Conservation (phyloP, 2,888 invertebrate genomes). For the Catonia carolina region DNA sequence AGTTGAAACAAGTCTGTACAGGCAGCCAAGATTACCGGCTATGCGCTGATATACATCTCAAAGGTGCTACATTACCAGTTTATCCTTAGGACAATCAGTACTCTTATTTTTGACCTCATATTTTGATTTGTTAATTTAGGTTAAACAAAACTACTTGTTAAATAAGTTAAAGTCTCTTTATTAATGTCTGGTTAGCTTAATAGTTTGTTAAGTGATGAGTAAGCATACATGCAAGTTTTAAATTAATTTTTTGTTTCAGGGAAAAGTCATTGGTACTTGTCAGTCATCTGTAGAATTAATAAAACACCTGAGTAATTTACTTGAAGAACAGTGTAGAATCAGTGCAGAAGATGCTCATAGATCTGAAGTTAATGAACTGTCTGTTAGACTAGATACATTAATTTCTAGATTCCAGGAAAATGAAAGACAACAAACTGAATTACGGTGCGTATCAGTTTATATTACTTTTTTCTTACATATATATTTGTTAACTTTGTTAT, state of each 20-base stretch:
- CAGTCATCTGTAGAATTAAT: conserved; percentile 75
- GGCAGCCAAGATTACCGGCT: no score
- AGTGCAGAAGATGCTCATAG: conserved; percentile 30
- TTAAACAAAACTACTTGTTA: no score
- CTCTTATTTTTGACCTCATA: no score
- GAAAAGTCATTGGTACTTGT: conserved; percentile 68
- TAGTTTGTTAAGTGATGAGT: conserved; percentile 1
- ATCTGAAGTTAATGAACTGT: conserved; percentile 38
- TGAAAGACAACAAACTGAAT: conserved; percentile 65
- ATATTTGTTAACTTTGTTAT: no score
- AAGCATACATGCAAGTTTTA: no score
- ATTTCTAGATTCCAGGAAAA: conserved; percentile 61
- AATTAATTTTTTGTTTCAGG: no score
- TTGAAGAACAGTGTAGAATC: conserved; percentile 63
- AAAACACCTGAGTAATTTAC: conserved; percentile 66
- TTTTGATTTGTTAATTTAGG: no score
- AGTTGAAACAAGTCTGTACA: no score
- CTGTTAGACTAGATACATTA: conserved; percentile 55
- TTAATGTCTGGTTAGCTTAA: conserved; percentile 2
- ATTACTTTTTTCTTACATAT: background rate
- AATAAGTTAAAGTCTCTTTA: no score
- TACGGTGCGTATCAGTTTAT: conserved; percentile 53
- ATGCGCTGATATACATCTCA: no score
- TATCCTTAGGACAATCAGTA: no score
- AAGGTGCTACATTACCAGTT: no score